Percentiles rank a stretch among this genome's conserved stretches.
Conservation (phyloP, 1,140 invertebrate genomes). For the Zophobas atratus region DNA sequence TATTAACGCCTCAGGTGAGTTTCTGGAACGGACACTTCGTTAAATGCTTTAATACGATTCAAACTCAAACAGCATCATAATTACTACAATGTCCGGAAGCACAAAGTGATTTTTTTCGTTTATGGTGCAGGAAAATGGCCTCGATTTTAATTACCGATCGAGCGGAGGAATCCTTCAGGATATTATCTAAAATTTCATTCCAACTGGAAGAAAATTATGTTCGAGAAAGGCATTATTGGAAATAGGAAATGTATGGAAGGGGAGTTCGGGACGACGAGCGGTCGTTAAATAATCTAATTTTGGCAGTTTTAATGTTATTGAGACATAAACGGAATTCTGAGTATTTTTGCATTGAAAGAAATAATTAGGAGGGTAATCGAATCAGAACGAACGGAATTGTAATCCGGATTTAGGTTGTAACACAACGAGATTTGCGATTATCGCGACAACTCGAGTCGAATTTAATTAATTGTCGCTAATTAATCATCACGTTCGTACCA, state of each 20-base stretch:
- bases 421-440: too few species aligned
- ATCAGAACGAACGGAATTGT: too few species aligned
- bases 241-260: background rate
- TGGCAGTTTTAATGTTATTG: background rate
- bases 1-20: background rate
- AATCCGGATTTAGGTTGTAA: too few species aligned
- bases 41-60: conserved; percentile 1
- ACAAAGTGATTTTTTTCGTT: conserved; percentile 1
- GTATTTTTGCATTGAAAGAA: too few species aligned
- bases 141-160: conserved; percentile 21
- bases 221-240: background rate
- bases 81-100: background rate
- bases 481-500: too few species aligned
- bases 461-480: too few species aligned
- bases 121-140: background rate
- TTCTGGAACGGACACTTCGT: conserved; percentile 24
- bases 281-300: background rate
- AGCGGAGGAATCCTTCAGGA: conserved; percentile 2
- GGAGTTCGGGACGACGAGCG: too few species aligned
- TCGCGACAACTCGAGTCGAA: too few species aligned
- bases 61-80: conserved; percentile 3
- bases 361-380: too few species aligned
- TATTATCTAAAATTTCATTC: conserved; percentile 32
- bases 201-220: background rate
- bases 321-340: background rate